These are phyloP conservation scores for Temnothorax nylanderi DNA, from an alignment of 1,140 invertebrate genomes.

Conservation along the genomic window DNA sequence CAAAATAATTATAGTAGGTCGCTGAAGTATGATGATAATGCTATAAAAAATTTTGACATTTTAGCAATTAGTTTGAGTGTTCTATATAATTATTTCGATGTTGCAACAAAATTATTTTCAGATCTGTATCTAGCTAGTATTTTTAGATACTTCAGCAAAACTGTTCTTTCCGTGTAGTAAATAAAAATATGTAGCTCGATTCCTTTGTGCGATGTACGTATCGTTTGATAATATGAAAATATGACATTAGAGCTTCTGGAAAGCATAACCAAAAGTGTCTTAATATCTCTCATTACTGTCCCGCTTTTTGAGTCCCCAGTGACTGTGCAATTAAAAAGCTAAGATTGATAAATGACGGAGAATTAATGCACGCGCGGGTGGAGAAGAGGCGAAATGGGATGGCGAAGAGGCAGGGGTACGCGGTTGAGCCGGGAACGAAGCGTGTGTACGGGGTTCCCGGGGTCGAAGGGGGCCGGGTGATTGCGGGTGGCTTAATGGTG, in stretches of 20 bases:
- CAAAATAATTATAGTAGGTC: too few relatives aligned
- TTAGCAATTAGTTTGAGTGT: too few relatives aligned
- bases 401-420: constrained; percentile 50
- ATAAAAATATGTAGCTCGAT: not conserved
- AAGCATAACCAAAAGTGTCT: constrained; percentile 68
- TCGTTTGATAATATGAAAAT: constrained; percentile 67
- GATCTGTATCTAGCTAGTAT: too few relatives aligned
- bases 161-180: not conserved
- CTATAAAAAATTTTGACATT: too few relatives aligned
- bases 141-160: too few relatives aligned
- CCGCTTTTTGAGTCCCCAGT: constrained; percentile 66
- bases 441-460: constrained; percentile 45
- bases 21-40: too few relatives aligned
- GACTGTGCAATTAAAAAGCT: constrained; percentile 83
- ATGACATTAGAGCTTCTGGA: constrained; percentile 65
- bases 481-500: constrained; percentile 83
- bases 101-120: too few relatives aligned
- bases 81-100: too few relatives aligned
- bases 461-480: constrained; percentile 69
- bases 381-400: constrained; percentile 53
- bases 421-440: constrained; percentile 61
- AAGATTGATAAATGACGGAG: constrained; percentile 85
- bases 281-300: constrained; percentile 77
- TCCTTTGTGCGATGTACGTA: not conserved
- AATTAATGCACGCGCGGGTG: constrained; percentile 79